Base-by-base conservation (phyloP, 2,797 vertebrate species). In the Lagodon rhomboides region DNA sequence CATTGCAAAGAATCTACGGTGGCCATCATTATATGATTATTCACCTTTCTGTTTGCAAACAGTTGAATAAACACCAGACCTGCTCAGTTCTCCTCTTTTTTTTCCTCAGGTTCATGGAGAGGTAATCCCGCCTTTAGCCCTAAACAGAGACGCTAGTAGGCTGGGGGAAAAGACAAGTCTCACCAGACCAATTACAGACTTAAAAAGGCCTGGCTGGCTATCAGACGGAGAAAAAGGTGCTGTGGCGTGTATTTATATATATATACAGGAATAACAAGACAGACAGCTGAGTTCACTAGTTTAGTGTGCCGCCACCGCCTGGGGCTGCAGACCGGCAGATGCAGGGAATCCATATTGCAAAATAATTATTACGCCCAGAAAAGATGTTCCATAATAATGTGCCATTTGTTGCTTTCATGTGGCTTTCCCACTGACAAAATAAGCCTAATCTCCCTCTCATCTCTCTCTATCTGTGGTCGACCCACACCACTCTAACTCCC, bases 331-430 rank as follows among this genome's bases (percentile, higher is more conserved):
- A 90, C 85, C 85, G 77, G 90, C 86, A 90, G 91, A 93, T 90
- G 82, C 80, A 84, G 82, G 72, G 79, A 91, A 91, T 94, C 89
- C 87, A 91, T 91, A 94, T 83, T 74, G 91, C 88, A 75, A 90
- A 91, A 93, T 95, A 94, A 94, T 95, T 90, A 93, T 94, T 91
- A 92, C 79, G 77, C 80, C 85, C 85, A 87, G 88, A 93, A 93
- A 88, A 91, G 86, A 91, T 93, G 92, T 93, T 95, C 91, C 88
- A 91, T 95, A 94, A 95, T 95, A 94, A 95, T 91, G 86, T 93
- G 88, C 87, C 73, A 84, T 92, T 96, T 87, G 69, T 84, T 87
- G 83, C 94, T 96, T 97, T 96, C 87, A 93, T 95, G 95, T 94
- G 94, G 94, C 93, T 79, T 85, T 84, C 90, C 92, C 86, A 76